A percentile compares a stretch with the other conserved stretches of the same genome.
Conservation (phyloP, 2,797 vertebrate species). For the Brachyrhaphis roseni region DNA sequence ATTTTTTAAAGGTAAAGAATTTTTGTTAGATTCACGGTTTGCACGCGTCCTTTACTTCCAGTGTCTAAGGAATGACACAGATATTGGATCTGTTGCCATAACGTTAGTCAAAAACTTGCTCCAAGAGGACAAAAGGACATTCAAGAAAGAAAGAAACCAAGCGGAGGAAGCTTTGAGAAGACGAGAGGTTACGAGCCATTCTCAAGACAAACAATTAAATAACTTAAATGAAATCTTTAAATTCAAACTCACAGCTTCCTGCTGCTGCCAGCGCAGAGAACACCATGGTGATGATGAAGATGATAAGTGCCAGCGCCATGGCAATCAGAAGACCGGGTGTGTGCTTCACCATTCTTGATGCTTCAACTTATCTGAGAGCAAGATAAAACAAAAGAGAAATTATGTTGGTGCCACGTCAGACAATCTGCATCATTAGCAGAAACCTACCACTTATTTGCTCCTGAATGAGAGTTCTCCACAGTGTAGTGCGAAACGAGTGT, state of each 20-base stretch:
- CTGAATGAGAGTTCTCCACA: neutral
- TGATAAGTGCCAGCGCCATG: slow-evolving; percentile 44
- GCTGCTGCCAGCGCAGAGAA: slow-evolving; percentile 56
- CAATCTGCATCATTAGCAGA: neutral
- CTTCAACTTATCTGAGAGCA: slow-evolving; percentile 11
- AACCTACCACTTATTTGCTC: neutral
- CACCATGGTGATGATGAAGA: slow-evolving; percentile 59
- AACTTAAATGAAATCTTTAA: neutral
- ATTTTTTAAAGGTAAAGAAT: too few relatives aligned
- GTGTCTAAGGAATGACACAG: too few relatives aligned
- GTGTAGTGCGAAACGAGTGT: neutral
- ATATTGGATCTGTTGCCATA: too few relatives aligned
- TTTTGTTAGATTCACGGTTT: too few relatives aligned
- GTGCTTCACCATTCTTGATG: slow-evolving; percentile 56
- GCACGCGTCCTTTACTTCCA: too few relatives aligned
- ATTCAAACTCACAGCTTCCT: slow-evolving; percentile 48
- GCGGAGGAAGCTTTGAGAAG: too few relatives aligned
- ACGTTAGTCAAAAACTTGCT: too few relatives aligned
- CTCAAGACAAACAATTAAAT: neutral
- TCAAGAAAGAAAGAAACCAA: too few relatives aligned
- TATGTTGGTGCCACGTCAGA: neutral
- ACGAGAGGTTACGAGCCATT: too few relatives aligned
- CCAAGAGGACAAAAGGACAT: too few relatives aligned
- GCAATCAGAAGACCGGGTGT: slow-evolving; percentile 31
- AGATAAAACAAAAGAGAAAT: neutral